These are phyloP conservation scores for Cossypha heuglini DNA, from an alignment of 2,797 vertebrate species.

Conservation along the genomic window DNA sequence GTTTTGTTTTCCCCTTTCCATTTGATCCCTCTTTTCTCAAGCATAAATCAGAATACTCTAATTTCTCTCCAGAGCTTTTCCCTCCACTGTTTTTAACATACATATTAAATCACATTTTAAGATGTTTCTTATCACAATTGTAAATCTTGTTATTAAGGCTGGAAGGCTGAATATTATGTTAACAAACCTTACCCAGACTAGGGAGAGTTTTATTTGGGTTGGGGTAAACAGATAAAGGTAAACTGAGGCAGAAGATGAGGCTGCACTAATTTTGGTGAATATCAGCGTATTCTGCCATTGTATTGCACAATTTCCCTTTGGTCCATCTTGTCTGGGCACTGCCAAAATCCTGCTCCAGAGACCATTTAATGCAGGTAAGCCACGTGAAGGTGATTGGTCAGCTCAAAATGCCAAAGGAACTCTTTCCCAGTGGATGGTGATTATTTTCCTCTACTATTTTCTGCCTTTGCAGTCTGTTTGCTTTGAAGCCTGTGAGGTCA, in stretches of 20 bases:
- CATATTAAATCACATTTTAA: not conserved
- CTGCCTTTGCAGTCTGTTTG: not conserved
- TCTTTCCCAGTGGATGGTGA: not conserved
- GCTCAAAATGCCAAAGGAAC: not conserved
- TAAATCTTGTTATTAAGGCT: not conserved
- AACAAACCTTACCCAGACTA: not conserved
- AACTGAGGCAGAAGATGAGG: not conserved
- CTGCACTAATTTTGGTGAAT: not conserved
- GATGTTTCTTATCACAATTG: not conserved
- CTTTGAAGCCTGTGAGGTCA: not conserved
- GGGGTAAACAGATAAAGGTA: not conserved
- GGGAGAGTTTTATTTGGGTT: not conserved
- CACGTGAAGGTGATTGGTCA: not conserved
- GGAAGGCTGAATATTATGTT: not conserved
- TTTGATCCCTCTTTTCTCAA: not conserved
- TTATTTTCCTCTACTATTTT: not conserved
- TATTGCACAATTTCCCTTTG: not conserved
- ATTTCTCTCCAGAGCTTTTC: not conserved
- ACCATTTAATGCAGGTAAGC: not conserved
- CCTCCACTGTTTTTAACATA: not conserved
- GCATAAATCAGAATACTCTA: not conserved
- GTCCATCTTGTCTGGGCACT: not conserved
- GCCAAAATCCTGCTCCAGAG: not conserved
- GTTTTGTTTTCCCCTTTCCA: not conserved
- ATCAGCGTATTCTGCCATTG: accelerated